Percentiles rank a stretch among this genome's conserved stretches.
These are phyloP conservation scores for Pseudorhiza aurosa DNA, from an alignment of 30 jellyfish, hydroid and myxozoan species.

Conservation along the genomic window DNA sequence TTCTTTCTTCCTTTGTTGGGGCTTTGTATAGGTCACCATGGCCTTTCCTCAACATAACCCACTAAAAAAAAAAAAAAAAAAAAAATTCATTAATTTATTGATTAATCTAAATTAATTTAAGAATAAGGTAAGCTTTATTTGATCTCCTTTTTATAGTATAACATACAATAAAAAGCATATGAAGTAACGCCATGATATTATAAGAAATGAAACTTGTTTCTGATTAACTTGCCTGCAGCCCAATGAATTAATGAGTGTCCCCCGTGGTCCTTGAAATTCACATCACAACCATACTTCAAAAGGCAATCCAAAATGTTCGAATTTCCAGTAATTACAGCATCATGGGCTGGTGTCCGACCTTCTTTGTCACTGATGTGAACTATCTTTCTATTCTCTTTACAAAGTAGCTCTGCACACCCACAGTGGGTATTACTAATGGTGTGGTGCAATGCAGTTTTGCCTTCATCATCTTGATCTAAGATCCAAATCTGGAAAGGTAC, in stretches of 20 bases:
- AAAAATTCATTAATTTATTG: too few species aligned
- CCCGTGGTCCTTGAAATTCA: constrained; percentile 32
- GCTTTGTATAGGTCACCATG: too few species aligned
- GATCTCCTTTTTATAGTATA: too few species aligned
- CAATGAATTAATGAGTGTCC: constrained; percentile 65
- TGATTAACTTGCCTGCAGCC: constrained; percentile 81
- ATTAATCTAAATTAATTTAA: too few species aligned
- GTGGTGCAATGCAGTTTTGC: constrained; percentile 80
- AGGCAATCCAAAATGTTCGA: constrained; percentile 18
- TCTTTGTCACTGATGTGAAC: constrained; percentile 39
- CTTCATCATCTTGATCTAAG: constrained; percentile 68
- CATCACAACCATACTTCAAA: constrained; percentile 40
- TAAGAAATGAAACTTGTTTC: too few species aligned
- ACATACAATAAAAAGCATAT: too few species aligned
- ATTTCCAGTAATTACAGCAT: constrained; percentile 72
- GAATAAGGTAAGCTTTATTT: too few species aligned
- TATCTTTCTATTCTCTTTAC: constrained; percentile 40
- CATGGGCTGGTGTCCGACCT: constrained; percentile 75
- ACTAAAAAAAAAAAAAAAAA: too few species aligned
- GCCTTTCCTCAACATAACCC: too few species aligned
- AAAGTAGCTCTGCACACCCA: constrained; percentile 74
- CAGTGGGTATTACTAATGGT: constrained; percentile 75
- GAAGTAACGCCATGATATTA: too few species aligned
- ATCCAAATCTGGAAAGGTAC: constrained; percentile 45
- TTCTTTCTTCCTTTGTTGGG: too few species aligned